These are phyloP conservation scores for Acromyrmex echinatior DNA, from an alignment of 1,140 invertebrate species.

Conservation along the genomic window DNA sequence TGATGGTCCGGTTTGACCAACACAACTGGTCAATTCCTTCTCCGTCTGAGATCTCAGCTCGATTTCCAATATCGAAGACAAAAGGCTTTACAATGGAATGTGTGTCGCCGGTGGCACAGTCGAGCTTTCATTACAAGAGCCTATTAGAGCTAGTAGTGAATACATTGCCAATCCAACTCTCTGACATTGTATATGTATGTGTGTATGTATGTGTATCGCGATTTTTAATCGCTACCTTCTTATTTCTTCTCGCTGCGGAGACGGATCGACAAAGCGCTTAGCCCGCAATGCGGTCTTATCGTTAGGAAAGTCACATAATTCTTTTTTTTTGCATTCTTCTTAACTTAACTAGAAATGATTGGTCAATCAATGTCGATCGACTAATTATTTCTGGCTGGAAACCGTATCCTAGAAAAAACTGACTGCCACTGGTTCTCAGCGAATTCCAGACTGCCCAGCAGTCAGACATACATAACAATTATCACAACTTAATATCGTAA, in stretches of 20 bases:
- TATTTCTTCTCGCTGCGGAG: slow-evolving; percentile 40
- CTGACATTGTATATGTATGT: neutral
- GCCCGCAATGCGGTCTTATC: slow-evolving; percentile 50
- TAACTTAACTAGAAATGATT: too few relatives aligned
- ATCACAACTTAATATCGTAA: slow-evolving; percentile 83
- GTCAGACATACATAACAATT: slow-evolving; percentile 83
- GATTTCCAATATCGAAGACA: too few relatives aligned
- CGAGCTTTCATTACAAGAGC: slow-evolving; percentile 47
- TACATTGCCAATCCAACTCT: slow-evolving; percentile 73
- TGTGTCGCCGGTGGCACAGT: slow-evolving; percentile 70
- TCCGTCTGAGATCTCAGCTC: too few relatives aligned
- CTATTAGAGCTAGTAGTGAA: slow-evolving; percentile 53
- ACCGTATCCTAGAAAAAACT: slow-evolving; percentile 74
- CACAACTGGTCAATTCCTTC: too few relatives aligned
- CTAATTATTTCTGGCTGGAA: neutral
- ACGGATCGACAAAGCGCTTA: slow-evolving; percentile 73
- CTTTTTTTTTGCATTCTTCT: slow-evolving; percentile 12
- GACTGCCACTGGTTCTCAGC: slow-evolving; percentile 79
- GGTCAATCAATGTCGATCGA: too few relatives aligned
- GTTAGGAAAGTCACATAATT: slow-evolving; percentile 74
- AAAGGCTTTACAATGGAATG: slow-evolving; percentile 77
- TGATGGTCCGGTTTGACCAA: too few relatives aligned
- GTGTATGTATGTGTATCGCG: neutral
- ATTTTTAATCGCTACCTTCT: neutral
- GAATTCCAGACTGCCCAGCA: slow-evolving; percentile 85